Conservation (phyloP, 2,888 invertebrate species). For the Plutella xylostella region DNA sequence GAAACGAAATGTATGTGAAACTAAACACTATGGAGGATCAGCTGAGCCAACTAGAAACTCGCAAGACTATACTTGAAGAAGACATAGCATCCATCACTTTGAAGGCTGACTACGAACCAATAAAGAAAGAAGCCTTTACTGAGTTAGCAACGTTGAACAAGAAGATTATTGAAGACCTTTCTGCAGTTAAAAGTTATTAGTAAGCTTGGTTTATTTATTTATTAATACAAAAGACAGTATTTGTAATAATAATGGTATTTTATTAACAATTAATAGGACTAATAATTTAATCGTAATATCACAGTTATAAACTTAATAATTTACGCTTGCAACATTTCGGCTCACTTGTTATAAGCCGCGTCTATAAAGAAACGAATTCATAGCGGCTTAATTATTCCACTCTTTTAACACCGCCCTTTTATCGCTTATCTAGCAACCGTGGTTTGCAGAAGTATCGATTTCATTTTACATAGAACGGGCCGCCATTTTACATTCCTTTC, state of each 20-base stretch:
- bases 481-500: too few species aligned
- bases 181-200: slow-evolving; percentile 39
- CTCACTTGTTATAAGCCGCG: too few species aligned
- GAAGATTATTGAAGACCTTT: slow-evolving; percentile 59
- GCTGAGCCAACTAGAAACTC: slow-evolving; percentile 74
- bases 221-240: not conserved
- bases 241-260: not conserved
- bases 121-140: slow-evolving; percentile 70
- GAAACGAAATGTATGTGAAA: slow-evolving; percentile 78
- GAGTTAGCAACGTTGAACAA: slow-evolving; percentile 68
- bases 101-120: slow-evolving; percentile 75
- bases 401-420: too few species aligned
- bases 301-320: not conserved
- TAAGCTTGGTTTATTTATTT: not conserved
- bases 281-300: slow-evolving; percentile 7
- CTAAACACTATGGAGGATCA: slow-evolving; percentile 78
- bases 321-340: too few species aligned
- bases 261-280: not conserved
- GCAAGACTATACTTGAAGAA: slow-evolving; percentile 75
- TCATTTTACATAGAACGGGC: too few species aligned
- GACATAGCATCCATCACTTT: slow-evolving; percentile 75
- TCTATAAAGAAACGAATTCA: too few species aligned
- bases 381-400: too few species aligned
- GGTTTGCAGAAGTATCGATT: too few species aligned
- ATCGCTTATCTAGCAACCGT: too few species aligned